Base-by-base conservation (phyloP, 2,797 vertebrate species). In the Peromyscus nudipes region DNA sequence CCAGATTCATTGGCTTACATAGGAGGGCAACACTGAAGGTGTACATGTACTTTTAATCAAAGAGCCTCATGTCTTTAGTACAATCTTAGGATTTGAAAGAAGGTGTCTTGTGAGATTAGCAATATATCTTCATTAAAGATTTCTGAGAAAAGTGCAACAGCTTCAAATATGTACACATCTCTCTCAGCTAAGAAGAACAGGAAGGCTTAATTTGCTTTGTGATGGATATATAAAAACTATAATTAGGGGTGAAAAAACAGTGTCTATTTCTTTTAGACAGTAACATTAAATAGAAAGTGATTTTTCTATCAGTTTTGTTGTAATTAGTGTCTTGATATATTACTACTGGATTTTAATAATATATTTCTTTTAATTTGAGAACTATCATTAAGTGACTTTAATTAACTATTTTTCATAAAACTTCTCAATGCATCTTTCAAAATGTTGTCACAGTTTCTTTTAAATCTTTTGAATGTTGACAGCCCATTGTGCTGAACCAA, bases 291-390 rank as follows among this genome's bases (percentile, higher is more conserved):
- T 83, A 95, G 52, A 93, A 49, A 92, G 60, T 96, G 43, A 98
- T 96, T 97, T 98, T 88, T 97, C 6, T 95, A 96, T 97, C 89
- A 64, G 57, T 94, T 94, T 73, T 92, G 73, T 29, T 98, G 98
- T 98, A 98, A 98, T 98, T 97, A 98, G 73, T 93, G 88, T 96
- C 52, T 97, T 96, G 37, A 0, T 91, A 81, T 91, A 86, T 92
- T 97, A 93, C 29, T 92, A 95, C 81, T 52, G 77, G 96, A 62
- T 92, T 98, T 98, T 94, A 98, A 97, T 96, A 97, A 95, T 91
- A 75, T 95, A 75, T 25, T 89, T 92, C 88, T 89, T 46, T 97
- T 93, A 90, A 87, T 96, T 37, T 71, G 90, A 82, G 34, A 90
- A 25, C 3, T 94, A 97, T 49, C 82, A 71, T 80, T 96, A 73